Base-by-base conservation (phyloP, 2,113 vertebrate genomes). In the Oreochromis spilurus region DNA sequence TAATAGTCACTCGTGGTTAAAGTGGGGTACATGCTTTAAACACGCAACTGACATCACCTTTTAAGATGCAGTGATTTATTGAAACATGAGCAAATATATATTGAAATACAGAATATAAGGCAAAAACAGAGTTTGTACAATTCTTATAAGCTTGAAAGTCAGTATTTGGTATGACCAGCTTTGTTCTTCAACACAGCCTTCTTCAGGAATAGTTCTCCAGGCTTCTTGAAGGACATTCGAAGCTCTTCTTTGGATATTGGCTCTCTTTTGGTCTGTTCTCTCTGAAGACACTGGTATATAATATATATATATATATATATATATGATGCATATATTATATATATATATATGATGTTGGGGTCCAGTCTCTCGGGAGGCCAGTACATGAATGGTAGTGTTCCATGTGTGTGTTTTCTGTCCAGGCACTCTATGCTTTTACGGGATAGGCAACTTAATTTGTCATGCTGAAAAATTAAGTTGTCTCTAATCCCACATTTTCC, bases 141-240 rank as follows among this genome's bases (percentile, higher is more conserved):
- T 36, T 19, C 58, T 31, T 36, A 62, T 62, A 19, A 34, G 16
- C 9, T 19, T 62, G 29, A 34, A 34, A 62, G 58, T 62, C 29
- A 24, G 0, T 55, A 55, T 13, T 34, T 34, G 8, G 57, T 17
- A 60, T 60, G 8, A 34, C 14, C 26, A 0, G 8, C 14, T 31
- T 60, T 60, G 16, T 34, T 62, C 17, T 65, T 34, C 17, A 65
- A 36, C 26, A 17, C 3, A 17, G 0, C 57, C 26, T 29, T 58
- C 55, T 29, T 58, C 2, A 1, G 55, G 55, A 58, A 58, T 29
- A 16, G 7, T 2, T 58, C 24, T 58, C 0, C 55, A 58, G 55
- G 31, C 31, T 65, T 65, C 19, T 38, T 38, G 34, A 6, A 62
- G 29, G 16, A 19, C 29, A 31, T 60, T 6, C 17, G 16, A 62